Conservation (phyloP, 2,113 vertebrate species). For the Pterophyllum scalare region DNA sequence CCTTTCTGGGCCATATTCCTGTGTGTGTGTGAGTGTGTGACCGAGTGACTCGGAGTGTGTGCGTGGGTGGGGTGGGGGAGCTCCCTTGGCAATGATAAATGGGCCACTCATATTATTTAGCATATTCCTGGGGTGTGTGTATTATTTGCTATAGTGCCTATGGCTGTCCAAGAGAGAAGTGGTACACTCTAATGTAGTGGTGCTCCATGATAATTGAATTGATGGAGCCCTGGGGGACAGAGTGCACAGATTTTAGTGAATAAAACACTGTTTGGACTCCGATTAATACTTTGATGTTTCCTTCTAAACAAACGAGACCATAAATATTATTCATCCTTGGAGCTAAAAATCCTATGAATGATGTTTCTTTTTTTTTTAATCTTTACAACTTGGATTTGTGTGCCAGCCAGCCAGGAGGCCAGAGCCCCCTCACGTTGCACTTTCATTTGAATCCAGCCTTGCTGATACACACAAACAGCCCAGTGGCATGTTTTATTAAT, state of each 20-base stretch:
- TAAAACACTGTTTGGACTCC: slow-evolving; percentile 27
- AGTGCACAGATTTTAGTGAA: slow-evolving; percentile 6
- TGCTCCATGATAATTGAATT: slow-evolving; percentile 72
- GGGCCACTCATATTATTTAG: slow-evolving; percentile 62
- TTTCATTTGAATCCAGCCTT: slow-evolving; percentile 46
- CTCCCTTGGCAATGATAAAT: slow-evolving; percentile 76
- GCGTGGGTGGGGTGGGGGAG: slow-evolving; percentile 36
- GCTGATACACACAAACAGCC: slow-evolving; percentile 28
- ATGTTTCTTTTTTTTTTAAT: background rate
- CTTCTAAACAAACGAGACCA: background rate
- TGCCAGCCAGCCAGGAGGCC: slow-evolving; percentile 1
- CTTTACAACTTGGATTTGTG: background rate
- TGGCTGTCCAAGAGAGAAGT: slow-evolving; percentile 44
- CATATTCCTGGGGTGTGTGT: slow-evolving; percentile 73
- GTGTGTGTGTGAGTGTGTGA: background rate
- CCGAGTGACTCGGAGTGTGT: slow-evolving; percentile 35
- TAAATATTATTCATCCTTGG: background rate
- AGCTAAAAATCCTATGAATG: too few species aligned
- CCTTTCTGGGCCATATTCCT: slow-evolving; percentile 13
- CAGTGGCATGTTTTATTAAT: slow-evolving; percentile 80
- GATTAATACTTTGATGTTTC: background rate
- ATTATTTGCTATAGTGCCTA: slow-evolving; percentile 52
- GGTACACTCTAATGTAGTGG: slow-evolving; percentile 48
- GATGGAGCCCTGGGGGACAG: slow-evolving; percentile 63
- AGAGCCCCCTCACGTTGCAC: slow-evolving; percentile 49